A percentile compares a stretch with the other conserved stretches of the same genome.
Conservation (phyloP, 2,888 invertebrate genomes). For the Hecatera dysodea region DNA sequence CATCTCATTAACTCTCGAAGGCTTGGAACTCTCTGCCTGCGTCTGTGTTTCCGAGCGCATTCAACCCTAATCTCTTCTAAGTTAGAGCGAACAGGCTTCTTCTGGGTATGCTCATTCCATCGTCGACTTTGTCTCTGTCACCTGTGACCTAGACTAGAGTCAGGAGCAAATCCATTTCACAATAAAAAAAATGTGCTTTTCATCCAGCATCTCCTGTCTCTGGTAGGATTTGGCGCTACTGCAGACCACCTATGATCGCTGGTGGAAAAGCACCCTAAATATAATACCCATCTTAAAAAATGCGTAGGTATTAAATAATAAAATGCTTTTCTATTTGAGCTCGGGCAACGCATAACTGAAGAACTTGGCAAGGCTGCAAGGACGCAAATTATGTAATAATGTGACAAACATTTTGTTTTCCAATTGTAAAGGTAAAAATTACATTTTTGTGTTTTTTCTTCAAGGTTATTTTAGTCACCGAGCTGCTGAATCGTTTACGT, state of each 20-base stretch:
- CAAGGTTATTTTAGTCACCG: slow-evolving; percentile 52
- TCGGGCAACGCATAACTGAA: slow-evolving; percentile 73
- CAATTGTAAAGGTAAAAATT: slow-evolving; percentile 60
- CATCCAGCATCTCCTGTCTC: slow-evolving; percentile 94
- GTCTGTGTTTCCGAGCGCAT: too few relatives aligned
- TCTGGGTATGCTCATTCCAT: too few relatives aligned
- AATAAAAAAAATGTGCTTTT: too few relatives aligned
- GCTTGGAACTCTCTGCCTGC: too few relatives aligned
- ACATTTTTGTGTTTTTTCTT: slow-evolving; percentile 34
- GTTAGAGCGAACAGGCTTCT: too few relatives aligned
- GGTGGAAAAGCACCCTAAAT: slow-evolving; percentile 30
- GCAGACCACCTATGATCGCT: slow-evolving; percentile 93
- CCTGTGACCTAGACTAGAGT: too few relatives aligned
- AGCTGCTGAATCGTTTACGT: slow-evolving; percentile 20
- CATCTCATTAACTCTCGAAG: slow-evolving; percentile 91
- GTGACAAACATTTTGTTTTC: slow-evolving; percentile 60
- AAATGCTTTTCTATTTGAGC: slow-evolving; percentile 67
- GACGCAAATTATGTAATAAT: slow-evolving; percentile 72
- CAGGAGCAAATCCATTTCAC: too few relatives aligned
- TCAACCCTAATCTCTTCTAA: too few relatives aligned
- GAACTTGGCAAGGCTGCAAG: slow-evolving; percentile 83
- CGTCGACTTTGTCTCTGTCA: too few relatives aligned
- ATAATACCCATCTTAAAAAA: slow-evolving; percentile 63
- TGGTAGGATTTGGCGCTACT: slow-evolving; percentile 98
- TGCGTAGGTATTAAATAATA: slow-evolving; percentile 75